Percentiles rank a stretch among this genome's conserved stretches.
These are phyloP conservation scores for Mergus octosetaceus DNA, from an alignment of 2,797 vertebrate genomes.

Conservation along the genomic window DNA sequence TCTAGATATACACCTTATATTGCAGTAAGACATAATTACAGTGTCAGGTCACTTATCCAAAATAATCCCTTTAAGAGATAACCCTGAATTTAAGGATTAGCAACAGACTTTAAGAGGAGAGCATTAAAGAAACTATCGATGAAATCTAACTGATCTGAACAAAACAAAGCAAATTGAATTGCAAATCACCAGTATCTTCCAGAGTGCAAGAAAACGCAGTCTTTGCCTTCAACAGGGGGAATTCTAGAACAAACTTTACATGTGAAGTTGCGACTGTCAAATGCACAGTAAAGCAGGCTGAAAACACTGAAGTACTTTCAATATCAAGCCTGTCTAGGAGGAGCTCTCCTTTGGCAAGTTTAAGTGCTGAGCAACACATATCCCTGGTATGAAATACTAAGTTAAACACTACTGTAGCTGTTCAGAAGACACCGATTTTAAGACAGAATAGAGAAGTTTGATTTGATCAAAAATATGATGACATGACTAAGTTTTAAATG, in stretches of 20 bases:
- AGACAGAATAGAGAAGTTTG: not conserved
- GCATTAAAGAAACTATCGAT: not conserved
- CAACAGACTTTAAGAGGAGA: not conserved
- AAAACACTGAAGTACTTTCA: not conserved
- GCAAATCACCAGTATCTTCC: not conserved
- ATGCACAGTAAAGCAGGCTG: not conserved
- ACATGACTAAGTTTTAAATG: not conserved
- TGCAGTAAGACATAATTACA: slow-evolving; percentile 24
- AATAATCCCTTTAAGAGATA: slow-evolving; percentile 6
- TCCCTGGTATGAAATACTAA: not conserved
- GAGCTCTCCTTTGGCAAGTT: not conserved
- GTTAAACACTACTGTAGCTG: not conserved
- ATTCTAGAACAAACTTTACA: not conserved
- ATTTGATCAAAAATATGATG: not conserved
- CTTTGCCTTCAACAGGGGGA: not conserved
- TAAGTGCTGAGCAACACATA: not conserved
- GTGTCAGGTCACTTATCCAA: slow-evolving; percentile 34
- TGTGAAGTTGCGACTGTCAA: too few relatives aligned
- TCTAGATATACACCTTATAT: not conserved
- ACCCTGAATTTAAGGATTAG: slow-evolving; percentile 16
- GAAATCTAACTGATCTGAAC: not conserved
- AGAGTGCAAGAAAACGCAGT: not conserved
- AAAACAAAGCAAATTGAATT: not conserved
- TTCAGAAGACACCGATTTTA: slow-evolving; percentile 17
- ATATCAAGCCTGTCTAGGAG: not conserved